Percentiles rank a stretch among this genome's conserved stretches.
These are phyloP conservation scores for Gortyna flavago DNA, from an alignment of 2,888 invertebrate species.

Conservation along the genomic window DNA sequence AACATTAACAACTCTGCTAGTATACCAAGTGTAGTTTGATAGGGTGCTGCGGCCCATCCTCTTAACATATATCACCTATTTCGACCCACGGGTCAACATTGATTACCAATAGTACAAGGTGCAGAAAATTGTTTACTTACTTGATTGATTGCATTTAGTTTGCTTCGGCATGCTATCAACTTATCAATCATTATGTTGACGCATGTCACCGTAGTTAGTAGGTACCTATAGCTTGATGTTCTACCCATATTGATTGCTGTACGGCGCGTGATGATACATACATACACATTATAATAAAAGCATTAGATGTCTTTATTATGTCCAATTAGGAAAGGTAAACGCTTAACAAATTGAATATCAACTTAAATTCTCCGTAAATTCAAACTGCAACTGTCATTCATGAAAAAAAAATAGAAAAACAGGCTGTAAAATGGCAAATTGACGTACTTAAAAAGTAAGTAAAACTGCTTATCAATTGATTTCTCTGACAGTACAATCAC, in stretches of 20 bases:
- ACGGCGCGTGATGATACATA: background rate
- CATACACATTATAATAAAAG: background rate
- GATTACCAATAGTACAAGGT: constrained; percentile 30
- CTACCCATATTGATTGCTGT: background rate
- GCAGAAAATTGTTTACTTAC: constrained; percentile 51
- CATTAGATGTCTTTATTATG: background rate
- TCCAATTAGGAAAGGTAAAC: too few species aligned
- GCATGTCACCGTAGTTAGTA: constrained; percentile 3
- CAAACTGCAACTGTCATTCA: background rate
- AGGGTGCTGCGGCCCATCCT: background rate
- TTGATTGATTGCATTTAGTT: constrained; percentile 45
- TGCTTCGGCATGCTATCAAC: constrained; percentile 24
- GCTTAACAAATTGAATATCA: background rate
- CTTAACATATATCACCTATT: constrained; percentile 9
- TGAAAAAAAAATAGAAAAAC: too few species aligned
- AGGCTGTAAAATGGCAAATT: background rate
- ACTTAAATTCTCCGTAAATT: background rate
- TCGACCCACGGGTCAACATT: background rate
- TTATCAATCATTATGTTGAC: constrained; percentile 34
- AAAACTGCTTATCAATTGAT: background rate
- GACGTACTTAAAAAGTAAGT: too few species aligned
- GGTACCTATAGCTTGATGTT: background rate
- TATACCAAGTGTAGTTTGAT: background rate
- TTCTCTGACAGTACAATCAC: background rate
- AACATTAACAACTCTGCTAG: background rate